Base-by-base conservation (phyloP, 2,797 vertebrate genomes). In the Gallirallus australis region DNA sequence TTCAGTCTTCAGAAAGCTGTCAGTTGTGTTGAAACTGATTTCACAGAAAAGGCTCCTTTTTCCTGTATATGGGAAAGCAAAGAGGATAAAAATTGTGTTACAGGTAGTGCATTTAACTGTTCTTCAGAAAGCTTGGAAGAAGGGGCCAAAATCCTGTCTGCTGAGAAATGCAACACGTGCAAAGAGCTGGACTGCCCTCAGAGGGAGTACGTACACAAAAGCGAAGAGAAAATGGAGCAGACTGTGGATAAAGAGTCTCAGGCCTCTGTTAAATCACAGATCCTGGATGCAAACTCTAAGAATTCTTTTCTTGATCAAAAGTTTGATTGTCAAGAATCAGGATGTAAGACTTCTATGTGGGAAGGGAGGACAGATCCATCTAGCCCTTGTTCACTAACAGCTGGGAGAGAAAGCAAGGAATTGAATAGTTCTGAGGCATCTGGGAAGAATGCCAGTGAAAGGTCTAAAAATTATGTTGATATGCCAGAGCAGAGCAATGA, bases 401-500 rank as follows among this genome's bases (percentile, higher is more conserved):
- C 3, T 48, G 48, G 23, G 28, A 88, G 61, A 63, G 56, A 69
- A 45, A 89, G 47, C 45, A 40, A 84, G 93, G 86, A 95, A 17
- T n/a, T 84, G 9, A 91, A 84, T 47, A 69, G 9, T 33, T 65
- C n/a, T 27, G 77, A 81, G 25, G 9, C 18, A 6, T 77, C 59
- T 82, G 92, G 61, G 15, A 4, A 82, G 31, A 30, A 59, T 31
- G 25, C 23, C 28, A 16, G 47, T 27, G 50, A 70, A 28, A 52
- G 25, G 11, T 42, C 50, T 50, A 68, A 95, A 78, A 91, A 68
- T 30, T 8, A 54, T 37, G 61, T 72, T 15, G 81, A 52, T 33
- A 28, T 30, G n/a, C 60, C 77, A 13, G 83, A 96, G 33, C 94
- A 93, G 42, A 97, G 64, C 66, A 30, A 63, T 24, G 96, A 92